phyloP scores from a whole-genome alignment of 2,797 vertebrate species.

The Trachops cirrhosus region DNA sequence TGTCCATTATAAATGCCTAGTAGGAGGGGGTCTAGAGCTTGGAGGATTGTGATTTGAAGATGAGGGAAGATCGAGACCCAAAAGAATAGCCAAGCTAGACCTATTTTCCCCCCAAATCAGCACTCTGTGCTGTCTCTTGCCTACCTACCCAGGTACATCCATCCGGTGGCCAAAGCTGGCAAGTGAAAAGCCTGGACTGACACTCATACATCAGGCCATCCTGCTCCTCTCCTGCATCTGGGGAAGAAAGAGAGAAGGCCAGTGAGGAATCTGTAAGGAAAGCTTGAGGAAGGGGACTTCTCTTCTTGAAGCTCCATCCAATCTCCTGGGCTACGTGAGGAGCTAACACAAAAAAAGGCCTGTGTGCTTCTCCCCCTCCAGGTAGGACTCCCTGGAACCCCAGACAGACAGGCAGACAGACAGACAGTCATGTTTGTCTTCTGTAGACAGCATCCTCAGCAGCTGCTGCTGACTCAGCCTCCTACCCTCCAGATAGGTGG shows the following conservation, averaged over 20 bases:
- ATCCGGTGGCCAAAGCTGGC: not conserved
- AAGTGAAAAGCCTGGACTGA: not conserved
- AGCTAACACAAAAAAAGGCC: not conserved
- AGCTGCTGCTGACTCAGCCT: slow-evolving; percentile 62
- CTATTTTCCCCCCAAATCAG: not conserved
- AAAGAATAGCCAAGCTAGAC: not conserved
- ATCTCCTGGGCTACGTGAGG: not conserved
- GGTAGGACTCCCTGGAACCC: not conserved
- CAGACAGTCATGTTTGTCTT: slow-evolving; percentile 29
- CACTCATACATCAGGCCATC: not conserved
- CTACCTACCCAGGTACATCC: not conserved
- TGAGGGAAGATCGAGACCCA: not conserved
- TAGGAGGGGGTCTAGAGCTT: not conserved
- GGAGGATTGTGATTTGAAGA: not conserved
- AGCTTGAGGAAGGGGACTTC: not conserved
- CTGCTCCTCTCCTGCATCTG: not conserved
- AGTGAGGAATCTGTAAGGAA: not conserved
- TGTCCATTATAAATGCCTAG: not conserved
- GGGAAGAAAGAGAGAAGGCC: not conserved
- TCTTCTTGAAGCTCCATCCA: not conserved
- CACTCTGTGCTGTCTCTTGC: not conserved
- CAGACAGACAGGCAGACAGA: slow-evolving; percentile 28
- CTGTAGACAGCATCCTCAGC: slow-evolving; percentile 48
- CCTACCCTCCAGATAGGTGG: slow-evolving; percentile 26
- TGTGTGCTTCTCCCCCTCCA: not conserved